Conservation (phyloP, 2,113 vertebrate genomes). For the Calidris pygmaea region DNA sequence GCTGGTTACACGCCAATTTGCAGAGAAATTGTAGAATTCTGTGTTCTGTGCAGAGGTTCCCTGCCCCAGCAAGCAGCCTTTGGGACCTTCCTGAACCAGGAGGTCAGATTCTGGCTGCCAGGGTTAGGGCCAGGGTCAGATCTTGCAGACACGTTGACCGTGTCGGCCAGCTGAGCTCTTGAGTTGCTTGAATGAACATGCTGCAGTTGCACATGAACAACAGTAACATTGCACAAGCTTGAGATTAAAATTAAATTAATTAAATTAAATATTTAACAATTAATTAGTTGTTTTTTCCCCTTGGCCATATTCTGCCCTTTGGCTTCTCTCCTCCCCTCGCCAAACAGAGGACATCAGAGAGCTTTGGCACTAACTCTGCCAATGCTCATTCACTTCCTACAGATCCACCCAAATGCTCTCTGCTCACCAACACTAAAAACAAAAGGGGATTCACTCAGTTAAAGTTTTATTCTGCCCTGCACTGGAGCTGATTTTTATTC, state of each 20-base stretch:
- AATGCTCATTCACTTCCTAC: neutral
- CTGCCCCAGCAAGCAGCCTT: neutral
- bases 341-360: neutral
- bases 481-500: neutral
- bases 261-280: neutral
- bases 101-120: neutral
- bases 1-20: neutral
- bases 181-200: neutral
- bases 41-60: neutral
- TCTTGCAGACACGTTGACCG: neutral
- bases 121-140: neutral
- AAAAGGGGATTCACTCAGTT: neutral
- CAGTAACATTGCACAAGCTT: neutral
- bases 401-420: neutral
- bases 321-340: neutral
- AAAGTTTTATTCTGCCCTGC: neutral
- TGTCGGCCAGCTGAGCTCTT: neutral
- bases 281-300: accelerated
- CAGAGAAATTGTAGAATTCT: neutral
- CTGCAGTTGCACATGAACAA: neutral
- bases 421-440: neutral
- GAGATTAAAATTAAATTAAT: neutral
- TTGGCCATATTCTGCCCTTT: neutral
- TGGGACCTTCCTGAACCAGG: neutral
- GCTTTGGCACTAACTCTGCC: neutral